Conservation (phyloP, 2,888 invertebrate genomes). For the Mystacides longicornis region DNA sequence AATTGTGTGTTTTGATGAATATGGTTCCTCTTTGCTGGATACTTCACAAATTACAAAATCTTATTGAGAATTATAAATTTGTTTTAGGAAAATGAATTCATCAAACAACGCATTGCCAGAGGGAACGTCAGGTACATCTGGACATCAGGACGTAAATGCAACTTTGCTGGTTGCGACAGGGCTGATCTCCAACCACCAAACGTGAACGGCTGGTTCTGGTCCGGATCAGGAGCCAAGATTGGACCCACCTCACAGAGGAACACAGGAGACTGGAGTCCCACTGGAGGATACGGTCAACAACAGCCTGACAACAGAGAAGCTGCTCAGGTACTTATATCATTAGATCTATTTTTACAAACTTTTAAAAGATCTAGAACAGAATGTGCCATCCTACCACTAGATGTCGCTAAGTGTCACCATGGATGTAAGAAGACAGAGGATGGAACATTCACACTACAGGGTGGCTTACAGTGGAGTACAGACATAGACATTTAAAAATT, state of each 20-base stretch:
- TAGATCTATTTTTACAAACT: background rate
- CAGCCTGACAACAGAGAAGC: constrained; percentile 90
- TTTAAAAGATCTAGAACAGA: background rate
- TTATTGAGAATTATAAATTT: background rate
- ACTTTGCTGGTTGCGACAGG: constrained; percentile 84
- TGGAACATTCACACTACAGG: too few relatives aligned
- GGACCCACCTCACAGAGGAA: constrained; percentile 82
- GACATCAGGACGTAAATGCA: constrained; percentile 88
- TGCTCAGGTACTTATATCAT: constrained; percentile 56
- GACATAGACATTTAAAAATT: too few relatives aligned
- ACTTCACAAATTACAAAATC: too few relatives aligned
- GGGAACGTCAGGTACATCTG: constrained; percentile 78
- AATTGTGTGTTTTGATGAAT: too few relatives aligned
- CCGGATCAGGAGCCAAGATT: constrained; percentile 85
- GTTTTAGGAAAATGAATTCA: constrained; percentile 71
- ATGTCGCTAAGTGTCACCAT: too few relatives aligned
- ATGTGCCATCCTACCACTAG: background rate
- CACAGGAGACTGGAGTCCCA: constrained; percentile 84
- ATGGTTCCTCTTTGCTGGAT: too few relatives aligned
- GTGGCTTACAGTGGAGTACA: too few relatives aligned
- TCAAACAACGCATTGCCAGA: constrained; percentile 77
- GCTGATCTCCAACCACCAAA: constrained; percentile 77
- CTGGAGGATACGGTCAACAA: constrained; percentile 79
- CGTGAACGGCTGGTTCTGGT: constrained; percentile 91
- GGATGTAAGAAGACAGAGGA: too few relatives aligned